Conservation (phyloP, 1,140 invertebrate genomes). For the Leptinotarsa texana region DNA sequence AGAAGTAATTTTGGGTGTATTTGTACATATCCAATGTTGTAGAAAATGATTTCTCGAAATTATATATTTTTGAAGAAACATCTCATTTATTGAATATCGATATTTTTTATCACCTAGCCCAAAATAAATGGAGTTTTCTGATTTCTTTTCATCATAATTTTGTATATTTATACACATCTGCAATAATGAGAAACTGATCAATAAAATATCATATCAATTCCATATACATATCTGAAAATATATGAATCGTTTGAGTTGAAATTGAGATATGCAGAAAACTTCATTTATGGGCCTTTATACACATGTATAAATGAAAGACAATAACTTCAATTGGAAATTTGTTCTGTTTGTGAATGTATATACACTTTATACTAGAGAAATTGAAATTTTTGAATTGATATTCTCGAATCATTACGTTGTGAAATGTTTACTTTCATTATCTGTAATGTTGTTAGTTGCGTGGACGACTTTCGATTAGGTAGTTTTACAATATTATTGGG, state of each 20-base stretch:
- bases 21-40: slow-evolving; percentile 47
- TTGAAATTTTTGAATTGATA: neutral
- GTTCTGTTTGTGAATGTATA: neutral
- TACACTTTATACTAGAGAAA: slow-evolving; percentile 1
- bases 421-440: neutral
- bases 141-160: neutral
- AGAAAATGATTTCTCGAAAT: slow-evolving; percentile 34
- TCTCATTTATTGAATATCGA: slow-evolving; percentile 8
- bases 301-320: slow-evolving; percentile 6
- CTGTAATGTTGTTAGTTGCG: neutral
- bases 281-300: neutral
- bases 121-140: neutral
- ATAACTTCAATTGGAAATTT: neutral
- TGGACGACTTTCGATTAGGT: neutral
- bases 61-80: slow-evolving; percentile 33
- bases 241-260: neutral
- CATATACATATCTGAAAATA: too few species aligned
- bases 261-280: neutral
- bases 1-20: slow-evolving; percentile 50
- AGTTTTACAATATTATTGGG: neutral
- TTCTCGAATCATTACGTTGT: neutral
- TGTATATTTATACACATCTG: neutral
- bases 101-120: neutral
- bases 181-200: neutral
- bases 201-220: neutral